Percentiles rank a stretch among this genome's conserved stretches.
Conservation (phyloP, 2,888 invertebrate genomes). For the Ctenicera cuprea region DNA sequence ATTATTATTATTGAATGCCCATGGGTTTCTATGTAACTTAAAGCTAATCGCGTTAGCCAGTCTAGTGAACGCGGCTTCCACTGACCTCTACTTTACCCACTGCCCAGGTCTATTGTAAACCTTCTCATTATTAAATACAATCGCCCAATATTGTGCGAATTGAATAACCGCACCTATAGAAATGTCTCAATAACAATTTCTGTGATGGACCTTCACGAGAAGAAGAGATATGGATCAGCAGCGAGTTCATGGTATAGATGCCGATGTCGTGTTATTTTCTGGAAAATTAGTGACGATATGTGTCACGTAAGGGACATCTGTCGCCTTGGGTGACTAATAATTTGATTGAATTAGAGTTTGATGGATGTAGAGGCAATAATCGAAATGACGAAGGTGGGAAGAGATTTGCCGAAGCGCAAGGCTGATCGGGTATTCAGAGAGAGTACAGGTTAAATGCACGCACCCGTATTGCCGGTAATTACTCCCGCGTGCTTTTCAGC, state of each 20-base stretch:
- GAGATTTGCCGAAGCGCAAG: slow-evolving; percentile 31
- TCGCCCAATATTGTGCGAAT: slow-evolving; percentile 30
- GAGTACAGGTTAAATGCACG: slow-evolving; percentile 45
- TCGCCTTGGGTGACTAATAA: slow-evolving; percentile 30
- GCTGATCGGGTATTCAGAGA: slow-evolving; percentile 45
- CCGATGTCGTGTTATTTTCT: not conserved
- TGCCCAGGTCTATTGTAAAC: slow-evolving; percentile 47
- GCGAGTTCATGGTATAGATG: not conserved
- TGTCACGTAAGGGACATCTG: slow-evolving; percentile 23
- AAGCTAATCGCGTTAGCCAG: slow-evolving; percentile 55
- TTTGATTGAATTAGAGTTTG: slow-evolving; percentile 34
- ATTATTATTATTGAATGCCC: slow-evolving; percentile 54
- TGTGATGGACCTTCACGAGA: not conserved
- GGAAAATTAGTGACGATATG: slow-evolving; percentile 19
- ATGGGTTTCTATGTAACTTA: slow-evolving; percentile 52
- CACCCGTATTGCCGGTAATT: slow-evolving; percentile 49
- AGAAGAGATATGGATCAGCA: slow-evolving; percentile 10
- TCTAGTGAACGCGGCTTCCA: slow-evolving; percentile 50
- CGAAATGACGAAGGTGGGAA: slow-evolving; percentile 8
- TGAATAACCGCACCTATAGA: slow-evolving; percentile 12
- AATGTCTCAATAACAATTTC: slow-evolving; percentile 23
- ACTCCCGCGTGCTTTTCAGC: slow-evolving; percentile 43
- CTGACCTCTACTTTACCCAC: slow-evolving; percentile 48
- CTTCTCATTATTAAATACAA: slow-evolving; percentile 53
- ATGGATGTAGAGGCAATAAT: slow-evolving; percentile 20